Conservation (phyloP, 2,113 vertebrate genomes). For the Poeciliopsis retropinna region DNA sequence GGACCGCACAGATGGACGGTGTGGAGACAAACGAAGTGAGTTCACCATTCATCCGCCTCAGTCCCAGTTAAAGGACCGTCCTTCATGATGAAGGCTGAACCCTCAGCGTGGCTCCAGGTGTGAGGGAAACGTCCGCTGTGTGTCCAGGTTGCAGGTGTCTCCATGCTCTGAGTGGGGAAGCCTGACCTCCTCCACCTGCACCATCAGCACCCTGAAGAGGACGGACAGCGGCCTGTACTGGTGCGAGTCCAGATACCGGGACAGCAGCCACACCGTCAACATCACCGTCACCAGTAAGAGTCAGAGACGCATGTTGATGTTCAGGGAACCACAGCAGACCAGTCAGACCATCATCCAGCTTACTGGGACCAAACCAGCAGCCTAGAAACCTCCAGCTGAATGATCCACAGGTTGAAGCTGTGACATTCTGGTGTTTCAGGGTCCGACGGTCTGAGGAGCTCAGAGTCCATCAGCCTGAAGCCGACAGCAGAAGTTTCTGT, state of each 20-base stretch:
- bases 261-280: background rate
- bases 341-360: background rate
- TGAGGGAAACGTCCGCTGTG: background rate
- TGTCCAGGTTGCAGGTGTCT: background rate
- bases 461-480: too few species aligned
- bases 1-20: background rate
- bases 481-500: too few species aligned
- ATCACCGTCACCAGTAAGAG: background rate
- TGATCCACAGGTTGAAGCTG: too few species aligned
- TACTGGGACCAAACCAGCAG: background rate
- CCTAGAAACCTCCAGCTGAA: too few species aligned
- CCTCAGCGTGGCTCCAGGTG: too few species aligned
- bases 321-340: background rate
- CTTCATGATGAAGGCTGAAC: background rate
- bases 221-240: background rate
- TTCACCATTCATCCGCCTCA: background rate
- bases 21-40: background rate
- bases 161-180: background rate
- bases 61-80: background rate
- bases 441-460: too few species aligned
- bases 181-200: background rate
- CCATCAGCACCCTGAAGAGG: background rate
- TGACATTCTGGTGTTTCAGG: too few species aligned
- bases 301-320: background rate
- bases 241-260: background rate